Conservation (phyloP, 37 sponge, comb jelly and placozoan genomes). For the Cladorhizidae sp. region DNA sequence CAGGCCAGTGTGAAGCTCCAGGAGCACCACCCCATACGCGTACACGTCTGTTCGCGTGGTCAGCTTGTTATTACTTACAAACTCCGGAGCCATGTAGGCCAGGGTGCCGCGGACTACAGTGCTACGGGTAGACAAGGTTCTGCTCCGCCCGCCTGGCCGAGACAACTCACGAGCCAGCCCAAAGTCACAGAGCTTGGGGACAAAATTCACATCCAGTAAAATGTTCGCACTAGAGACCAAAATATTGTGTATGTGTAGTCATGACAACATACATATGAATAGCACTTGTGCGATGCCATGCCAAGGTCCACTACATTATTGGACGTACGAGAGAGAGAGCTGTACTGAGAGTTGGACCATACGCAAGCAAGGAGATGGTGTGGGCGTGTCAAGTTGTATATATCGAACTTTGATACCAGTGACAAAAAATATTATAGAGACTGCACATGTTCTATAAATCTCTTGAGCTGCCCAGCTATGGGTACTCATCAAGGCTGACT, state of each 20-base stretch:
- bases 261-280: background rate
- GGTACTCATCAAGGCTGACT: too few relatives aligned
- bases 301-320: too few relatives aligned
- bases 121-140: conserved; percentile 40
- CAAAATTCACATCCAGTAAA: conserved; percentile 59
- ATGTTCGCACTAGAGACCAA: conserved; percentile 63
- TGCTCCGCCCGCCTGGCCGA: conserved; percentile 9
- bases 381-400: too few relatives aligned
- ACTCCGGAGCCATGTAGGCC: conserved; percentile 88
- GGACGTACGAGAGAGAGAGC: too few relatives aligned
- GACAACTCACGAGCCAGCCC: conserved; percentile 59
- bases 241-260: too few relatives aligned
- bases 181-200: conserved; percentile 79
- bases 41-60: conserved; percentile 73
- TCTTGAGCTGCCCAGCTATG: too few relatives aligned
- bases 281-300: too few relatives aligned
- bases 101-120: conserved; percentile 71
- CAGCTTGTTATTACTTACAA: conserved; percentile 59
- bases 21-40: conserved; percentile 77
- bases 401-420: too few relatives aligned
- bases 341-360: too few relatives aligned
- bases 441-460: too few relatives aligned
- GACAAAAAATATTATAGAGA: too few relatives aligned
- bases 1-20: conserved; percentile 66
- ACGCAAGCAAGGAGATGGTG: too few relatives aligned